Base-by-base conservation (phyloP, 2,113 vertebrate genomes). In the Narcine bancroftii region DNA sequence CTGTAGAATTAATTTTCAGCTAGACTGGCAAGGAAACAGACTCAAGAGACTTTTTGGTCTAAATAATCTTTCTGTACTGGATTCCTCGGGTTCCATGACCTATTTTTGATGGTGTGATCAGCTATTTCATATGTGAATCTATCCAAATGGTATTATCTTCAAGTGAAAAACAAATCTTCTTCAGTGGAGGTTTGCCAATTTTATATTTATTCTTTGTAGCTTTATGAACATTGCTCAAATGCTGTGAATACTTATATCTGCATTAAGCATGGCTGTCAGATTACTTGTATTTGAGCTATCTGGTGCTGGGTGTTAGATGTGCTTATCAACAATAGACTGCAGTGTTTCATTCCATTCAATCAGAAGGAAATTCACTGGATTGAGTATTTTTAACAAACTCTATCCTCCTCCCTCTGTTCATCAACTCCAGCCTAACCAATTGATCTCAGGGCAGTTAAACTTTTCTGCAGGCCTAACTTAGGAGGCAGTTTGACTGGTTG, bases 241-340 rank as follows among this genome's bases (percentile, higher is more conserved):
- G 9, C 29, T 29, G 24, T 81, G 45, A 42, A 47, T 50, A 9
- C 6, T 81, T 45, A 24, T 42, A 47, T 50, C 24, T 50, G 77
- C 24, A 81, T 81, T 81, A 81, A 24, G 77, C 42, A 81, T 81
- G 77, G 77, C 1, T 81, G 45, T 81, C 77, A 81, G 45, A 47
- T 29, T 81, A 7, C 9, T 5, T 50, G 24, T 81, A 81, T 81
- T 6, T 50, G 45, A 81, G 42, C 45, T 47, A 81, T 47, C 24
- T 10, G 77, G 77, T 24, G 24, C 3, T 9, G 2, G 21, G 77
- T 42, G 36, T 2, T 71, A 21, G 65, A 66, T 36, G 36, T 73
- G 33, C 6, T 42, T 36, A 77, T 77, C 75, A 77, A 42, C 15
- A 42, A 77, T 0, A 42, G 75, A 36, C 15, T 39, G 36, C 39